phyloP scores from a whole-genome alignment of 2,888 invertebrate genomes.

The Nasonia oneida region DNA sequence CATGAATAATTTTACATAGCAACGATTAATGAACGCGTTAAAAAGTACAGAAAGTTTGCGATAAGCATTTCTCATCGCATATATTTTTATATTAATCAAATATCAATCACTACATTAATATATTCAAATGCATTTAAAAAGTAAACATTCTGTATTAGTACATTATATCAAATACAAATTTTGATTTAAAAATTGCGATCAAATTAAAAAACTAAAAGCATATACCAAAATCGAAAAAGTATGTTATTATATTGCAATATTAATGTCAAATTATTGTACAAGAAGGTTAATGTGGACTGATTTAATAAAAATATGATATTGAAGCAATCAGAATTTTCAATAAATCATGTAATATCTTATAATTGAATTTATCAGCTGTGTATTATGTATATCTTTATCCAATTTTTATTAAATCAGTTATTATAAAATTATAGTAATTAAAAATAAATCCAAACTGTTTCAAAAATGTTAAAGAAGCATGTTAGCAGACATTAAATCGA shows the following conservation, averaged over 20 bases:
- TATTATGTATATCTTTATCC: background rate
- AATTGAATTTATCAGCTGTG: background rate
- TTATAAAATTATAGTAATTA: no score
- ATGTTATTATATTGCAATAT: background rate
- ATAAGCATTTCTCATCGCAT: constrained; percentile 24
- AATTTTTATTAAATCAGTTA: constrained; percentile 28
- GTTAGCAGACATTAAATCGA: background rate
- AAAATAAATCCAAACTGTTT: no score
- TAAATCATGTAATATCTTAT: background rate
- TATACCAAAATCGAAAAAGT: background rate
- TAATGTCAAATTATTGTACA: constrained; percentile 20
- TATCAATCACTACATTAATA: background rate
- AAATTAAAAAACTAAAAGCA: background rate
- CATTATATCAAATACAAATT: background rate
- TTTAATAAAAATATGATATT: constrained; percentile 16
- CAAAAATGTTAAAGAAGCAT: background rate
- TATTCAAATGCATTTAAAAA: constrained; percentile 26
- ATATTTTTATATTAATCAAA: constrained; percentile 26
- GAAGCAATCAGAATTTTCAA: background rate
- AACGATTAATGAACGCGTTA: background rate
- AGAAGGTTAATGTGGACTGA: constrained; percentile 13
- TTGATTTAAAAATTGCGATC: background rate
- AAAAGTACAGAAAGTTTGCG: constrained; percentile 18
- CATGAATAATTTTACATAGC: no score
- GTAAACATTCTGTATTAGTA: constrained; percentile 20